A percentile compares a stretch with the other conserved stretches of the same genome.
Evolutionary conservation across 2,113 vertebrate genomes (phyloP).

Genomic region (Coracopsis vasa): DNA sequence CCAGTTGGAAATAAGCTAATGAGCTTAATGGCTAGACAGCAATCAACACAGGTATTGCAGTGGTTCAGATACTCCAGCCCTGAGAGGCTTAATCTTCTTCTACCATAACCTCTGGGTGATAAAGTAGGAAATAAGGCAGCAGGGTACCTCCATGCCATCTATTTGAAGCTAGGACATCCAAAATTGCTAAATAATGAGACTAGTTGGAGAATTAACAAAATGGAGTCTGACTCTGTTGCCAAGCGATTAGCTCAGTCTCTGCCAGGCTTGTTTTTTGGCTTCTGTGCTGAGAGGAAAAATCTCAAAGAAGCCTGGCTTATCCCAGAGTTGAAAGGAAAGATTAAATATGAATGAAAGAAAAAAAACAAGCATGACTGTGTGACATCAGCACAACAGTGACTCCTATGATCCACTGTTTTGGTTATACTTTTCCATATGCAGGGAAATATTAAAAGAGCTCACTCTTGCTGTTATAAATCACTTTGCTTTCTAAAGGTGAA

Average conservation of each 20-base stretch:
- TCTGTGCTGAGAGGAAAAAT: neutral
- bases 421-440: neutral
- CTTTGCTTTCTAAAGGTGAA: neutral
- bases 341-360: neutral
- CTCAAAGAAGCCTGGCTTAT: neutral
- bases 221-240: neutral
- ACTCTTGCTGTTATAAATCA: neutral
- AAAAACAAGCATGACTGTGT: neutral
- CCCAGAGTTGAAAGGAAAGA: constrained; percentile 9
- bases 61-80: neutral
- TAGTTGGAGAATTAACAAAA: neutral
- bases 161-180: neutral
- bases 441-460: neutral
- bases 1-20: neutral
- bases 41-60: neutral
- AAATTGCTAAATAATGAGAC: neutral
- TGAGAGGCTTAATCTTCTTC: neutral
- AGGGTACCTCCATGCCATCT: neutral
- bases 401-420: neutral
- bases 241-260: neutral
- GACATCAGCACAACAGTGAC: neutral
- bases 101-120: neutral
- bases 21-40: neutral
- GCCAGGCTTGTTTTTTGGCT: neutral
- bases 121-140: neutral